These are phyloP conservation scores for Exocentrus adspersus DNA, from an alignment of 2,888 invertebrate genomes.

Conservation along the genomic window DNA sequence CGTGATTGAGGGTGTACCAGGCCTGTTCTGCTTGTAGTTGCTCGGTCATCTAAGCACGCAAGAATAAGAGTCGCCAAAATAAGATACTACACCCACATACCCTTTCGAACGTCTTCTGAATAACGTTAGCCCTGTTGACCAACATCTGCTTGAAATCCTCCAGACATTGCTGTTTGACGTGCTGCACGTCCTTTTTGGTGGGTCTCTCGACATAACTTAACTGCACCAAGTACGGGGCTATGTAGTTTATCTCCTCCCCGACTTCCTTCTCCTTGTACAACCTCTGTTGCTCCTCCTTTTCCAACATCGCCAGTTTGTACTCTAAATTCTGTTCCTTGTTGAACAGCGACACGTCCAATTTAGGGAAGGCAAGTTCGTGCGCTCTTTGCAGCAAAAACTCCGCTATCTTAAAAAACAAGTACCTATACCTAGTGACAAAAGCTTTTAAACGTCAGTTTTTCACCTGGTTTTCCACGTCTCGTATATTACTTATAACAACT, in stretches of 20 bases:
- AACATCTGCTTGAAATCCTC: slow-evolving; percentile 74
- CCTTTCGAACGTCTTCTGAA: slow-evolving; percentile 74
- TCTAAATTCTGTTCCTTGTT: slow-evolving; percentile 68
- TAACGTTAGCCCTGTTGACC: slow-evolving; percentile 70
- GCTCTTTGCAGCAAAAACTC: slow-evolving; percentile 64
- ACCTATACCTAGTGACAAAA: too few species aligned
- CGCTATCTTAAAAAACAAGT: slow-evolving; percentile 58
- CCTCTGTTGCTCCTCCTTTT: slow-evolving; percentile 66
- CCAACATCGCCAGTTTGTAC: slow-evolving; percentile 64
- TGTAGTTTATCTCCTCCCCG: slow-evolving; percentile 71
- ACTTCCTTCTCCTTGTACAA: slow-evolving; percentile 69
- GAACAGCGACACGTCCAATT: slow-evolving; percentile 66
- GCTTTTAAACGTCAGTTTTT: too few species aligned
- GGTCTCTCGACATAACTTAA: slow-evolving; percentile 66
- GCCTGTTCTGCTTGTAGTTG: slow-evolving; percentile 56
- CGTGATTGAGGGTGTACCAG: slow-evolving; percentile 69
- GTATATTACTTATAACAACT: slow-evolving; percentile 66
- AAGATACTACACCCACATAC: slow-evolving; percentile 55
- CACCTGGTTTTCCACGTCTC: slow-evolving; percentile 64
- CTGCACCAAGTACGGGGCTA: slow-evolving; percentile 72
- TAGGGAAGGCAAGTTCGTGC: slow-evolving; percentile 64
- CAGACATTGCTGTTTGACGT: slow-evolving; percentile 70
- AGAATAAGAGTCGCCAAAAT: too few species aligned
- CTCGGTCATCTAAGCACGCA: slow-evolving; percentile 25
- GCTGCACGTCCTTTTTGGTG: slow-evolving; percentile 60